Evolutionary conservation across 2,797 vertebrate species (phyloP), one percentile per base, ranked within the genome.

Genomic region (Spatula versicolor): DNA sequence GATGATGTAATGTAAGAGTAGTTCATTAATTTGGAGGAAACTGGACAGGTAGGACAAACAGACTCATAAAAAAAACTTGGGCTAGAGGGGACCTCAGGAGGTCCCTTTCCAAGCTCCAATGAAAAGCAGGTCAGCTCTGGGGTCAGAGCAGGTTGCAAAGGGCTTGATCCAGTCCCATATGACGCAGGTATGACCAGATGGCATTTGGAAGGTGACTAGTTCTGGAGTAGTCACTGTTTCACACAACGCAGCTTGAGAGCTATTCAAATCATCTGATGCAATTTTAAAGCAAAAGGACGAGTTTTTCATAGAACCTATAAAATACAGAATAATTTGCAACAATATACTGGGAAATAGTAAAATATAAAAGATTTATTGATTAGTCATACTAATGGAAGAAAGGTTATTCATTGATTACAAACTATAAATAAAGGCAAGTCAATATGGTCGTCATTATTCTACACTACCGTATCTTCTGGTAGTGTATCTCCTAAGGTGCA

Each of bases 201-300:
- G 75, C 22, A 3, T 89, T 89, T 58, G 79, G 72, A 89, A 83
- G 91, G 64, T 88, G 91, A 89, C 72, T 82, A 84, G 73, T 62
- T 33, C 72, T 52, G 55, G 6, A 69, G 52, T 48, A 94, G 92
- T 92, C 88, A 94, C 69, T 83, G 48, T 78, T 95, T 77, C 76
- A 92, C 62, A 64, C 86, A 78, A 33, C 62, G 46, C 72, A 85
- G 54, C 45, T 31, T 30, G 68, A 89, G 55, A 81, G 43, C 59
- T 83, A 56, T 74, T 92, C 82, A 91, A 81, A 90, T 91, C 31
- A 48, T 18, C 64, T 87, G 79, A 74, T 64, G 89, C 84, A 91
- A 92, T 75, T 94, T 81, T 83, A 50, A 86, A 92, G 94, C 75
- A 89, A 89, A 88, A 87, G 76, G 50, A 63, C 80, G 31, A 39